Evolutionary conservation across 2,888 invertebrate species (phyloP).

Genomic region (Andrena trimmerana): DNA sequence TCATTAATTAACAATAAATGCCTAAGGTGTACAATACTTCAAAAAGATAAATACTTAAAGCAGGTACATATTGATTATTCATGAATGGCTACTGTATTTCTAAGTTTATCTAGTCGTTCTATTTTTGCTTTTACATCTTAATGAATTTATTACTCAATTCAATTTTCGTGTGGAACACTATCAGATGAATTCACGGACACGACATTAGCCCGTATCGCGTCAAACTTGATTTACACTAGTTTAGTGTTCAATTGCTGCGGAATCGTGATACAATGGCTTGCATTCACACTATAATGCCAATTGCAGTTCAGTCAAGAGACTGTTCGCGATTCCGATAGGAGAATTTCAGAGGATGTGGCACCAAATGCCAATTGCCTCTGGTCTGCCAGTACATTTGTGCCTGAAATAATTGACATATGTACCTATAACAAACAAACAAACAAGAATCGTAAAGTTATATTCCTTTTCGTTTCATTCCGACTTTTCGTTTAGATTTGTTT

Average conservation of each 20-base stretch:
- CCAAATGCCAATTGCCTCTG: neutral
- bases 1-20: too few relatives aligned
- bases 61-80: too few relatives aligned
- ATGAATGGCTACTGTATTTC: too few relatives aligned
- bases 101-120: neutral
- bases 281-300: slow-evolving; percentile 17
- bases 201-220: neutral
- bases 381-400: neutral
- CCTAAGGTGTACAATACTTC: too few relatives aligned
- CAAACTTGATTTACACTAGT: slow-evolving; percentile 27
- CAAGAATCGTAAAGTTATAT: too few relatives aligned
- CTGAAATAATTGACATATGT: neutral
- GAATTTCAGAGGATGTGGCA: neutral
- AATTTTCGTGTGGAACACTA: neutral
- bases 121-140: neutral
- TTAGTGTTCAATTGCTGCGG: slow-evolving; percentile 19
- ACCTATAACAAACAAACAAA: too few relatives aligned
- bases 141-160: neutral
- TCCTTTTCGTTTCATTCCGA: too few relatives aligned
- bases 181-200: neutral
- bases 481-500: too few relatives aligned
- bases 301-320: neutral
- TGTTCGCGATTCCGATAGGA: slow-evolving; percentile 9
- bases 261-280: slow-evolving; percentile 20
- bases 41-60: too few relatives aligned